Percentiles rank a stretch among this genome's conserved stretches.
Evolutionary conservation across 1,140 invertebrate genomes (phyloP).

Genomic region (Cotesia glomerata): DNA sequence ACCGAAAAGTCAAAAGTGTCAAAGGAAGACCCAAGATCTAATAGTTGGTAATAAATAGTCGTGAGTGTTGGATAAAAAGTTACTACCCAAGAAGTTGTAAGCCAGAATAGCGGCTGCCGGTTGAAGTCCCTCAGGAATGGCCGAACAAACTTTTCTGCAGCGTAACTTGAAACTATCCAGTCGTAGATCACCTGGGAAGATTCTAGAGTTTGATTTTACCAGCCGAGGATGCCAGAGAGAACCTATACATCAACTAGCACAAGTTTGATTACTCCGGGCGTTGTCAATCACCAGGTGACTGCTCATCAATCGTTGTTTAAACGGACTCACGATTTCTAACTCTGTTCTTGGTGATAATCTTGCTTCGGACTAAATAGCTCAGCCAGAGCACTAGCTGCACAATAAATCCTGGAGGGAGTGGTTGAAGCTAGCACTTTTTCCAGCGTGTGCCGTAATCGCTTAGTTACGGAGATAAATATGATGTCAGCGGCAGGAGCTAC

Average conservation of each 20-base stretch:
- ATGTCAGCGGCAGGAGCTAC: constrained; percentile 50
- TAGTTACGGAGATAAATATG: constrained; percentile 57
- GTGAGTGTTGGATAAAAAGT: constrained; percentile 24
- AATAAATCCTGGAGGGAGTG: constrained; percentile 22
- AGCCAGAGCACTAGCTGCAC: constrained; percentile 20
- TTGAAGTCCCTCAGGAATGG: constrained; percentile 51
- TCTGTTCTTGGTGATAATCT: no score
- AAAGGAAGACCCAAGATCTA: constrained; percentile 48
- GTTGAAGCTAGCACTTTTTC: constrained; percentile 22
- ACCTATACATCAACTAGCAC: neutral
- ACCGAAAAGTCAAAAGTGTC: constrained; percentile 30
- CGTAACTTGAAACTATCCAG: constrained; percentile 56
- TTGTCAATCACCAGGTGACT: constrained; percentile 7
- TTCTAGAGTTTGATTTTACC: constrained; percentile 39
- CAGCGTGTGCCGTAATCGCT: constrained; percentile 44
- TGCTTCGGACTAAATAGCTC: no score
- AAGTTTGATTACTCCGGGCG: constrained; percentile 14
- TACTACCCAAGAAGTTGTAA: neutral
- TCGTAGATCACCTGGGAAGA: constrained; percentile 47
- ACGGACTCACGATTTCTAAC: no score
- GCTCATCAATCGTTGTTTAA: constrained; percentile 7
- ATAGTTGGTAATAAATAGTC: constrained; percentile 60
- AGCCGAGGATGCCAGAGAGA: constrained; percentile 28
- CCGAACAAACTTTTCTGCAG: constrained; percentile 54
- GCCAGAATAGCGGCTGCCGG: neutral